phyloP scores from a whole-genome alignment of 2,113 vertebrate genomes.

The Fulica atra region DNA sequence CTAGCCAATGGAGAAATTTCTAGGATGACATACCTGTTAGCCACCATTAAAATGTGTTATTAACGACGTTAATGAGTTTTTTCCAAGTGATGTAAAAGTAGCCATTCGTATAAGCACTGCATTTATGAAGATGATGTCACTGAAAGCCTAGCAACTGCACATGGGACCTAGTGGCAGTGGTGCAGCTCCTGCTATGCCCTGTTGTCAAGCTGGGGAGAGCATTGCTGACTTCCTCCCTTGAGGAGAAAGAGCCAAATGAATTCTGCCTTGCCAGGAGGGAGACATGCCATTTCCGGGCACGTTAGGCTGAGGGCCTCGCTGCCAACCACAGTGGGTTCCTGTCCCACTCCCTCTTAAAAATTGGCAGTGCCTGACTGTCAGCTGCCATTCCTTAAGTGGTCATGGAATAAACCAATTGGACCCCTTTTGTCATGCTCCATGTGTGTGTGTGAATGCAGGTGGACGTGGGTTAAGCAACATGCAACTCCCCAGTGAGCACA shows the following conservation, averaged over 20 bases:
- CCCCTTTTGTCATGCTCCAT: not conserved
- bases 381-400: slow-evolving; percentile 69
- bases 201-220: not conserved
- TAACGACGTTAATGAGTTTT: slow-evolving; percentile 58
- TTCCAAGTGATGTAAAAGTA: slow-evolving; percentile 58
- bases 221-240: not conserved
- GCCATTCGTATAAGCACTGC: not conserved
- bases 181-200: not conserved
- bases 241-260: slow-evolving; percentile 9
- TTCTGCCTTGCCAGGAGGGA: slow-evolving; percentile 22
- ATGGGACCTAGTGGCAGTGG: not conserved
- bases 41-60: slow-evolving; percentile 49
- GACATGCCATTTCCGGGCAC: slow-evolving; percentile 25
- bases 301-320: not conserved
- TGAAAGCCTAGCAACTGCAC: not conserved
- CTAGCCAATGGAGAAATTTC: slow-evolving; percentile 11
- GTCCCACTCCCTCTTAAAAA: slow-evolving; percentile 50
- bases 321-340: slow-evolving; percentile 34
- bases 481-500: not conserved
- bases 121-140: slow-evolving; percentile 66
- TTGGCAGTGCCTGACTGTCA: slow-evolving; percentile 62
- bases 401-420: slow-evolving; percentile 28
- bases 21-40: slow-evolving; percentile 1
- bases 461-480: slow-evolving; percentile 16
- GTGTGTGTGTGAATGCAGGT: slow-evolving; percentile 45